Evolutionary conservation across 2,888 invertebrate species (phyloP), one percentile per base, ranked within the genome.

Genomic region (Adelphocoris suturalis): DNA sequence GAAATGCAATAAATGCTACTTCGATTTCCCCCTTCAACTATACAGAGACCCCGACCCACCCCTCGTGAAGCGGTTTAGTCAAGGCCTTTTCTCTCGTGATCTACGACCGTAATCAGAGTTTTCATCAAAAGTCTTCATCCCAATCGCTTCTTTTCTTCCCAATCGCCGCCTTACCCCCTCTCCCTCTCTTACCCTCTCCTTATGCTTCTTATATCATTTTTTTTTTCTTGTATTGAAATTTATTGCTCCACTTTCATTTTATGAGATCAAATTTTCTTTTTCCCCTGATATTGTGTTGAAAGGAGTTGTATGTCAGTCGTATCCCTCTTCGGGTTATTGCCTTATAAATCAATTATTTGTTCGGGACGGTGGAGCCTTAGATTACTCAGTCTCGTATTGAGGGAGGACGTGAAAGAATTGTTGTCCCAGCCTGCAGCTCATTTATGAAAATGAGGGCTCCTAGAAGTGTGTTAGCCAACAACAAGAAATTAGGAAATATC

Each of bases 91-190:
- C 23, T 28, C 85, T 13, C 55, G 61, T 90, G 90, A 90, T 90
- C 90, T 90, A 90, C 90, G 90, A 86, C 90, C 52, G 90, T 90
- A 90, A 90, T 90, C 90, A 90, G 90, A 90, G 90, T 90, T 90
- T 90, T 90, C 90, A 90, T 90, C 90, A 90, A 80, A 90, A 86
- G 90, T 90, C 90, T 90, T 90, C 90, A 90, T 90, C 90, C 52
- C 90, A 82, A 82, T 90, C 86, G 78, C 76, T 78, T 82, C 52
- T 76, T 86, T 68, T 55, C 52, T 76, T 78, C 88, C 48, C 76
- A 78, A 76, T 78, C 37, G 37, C 23, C 48, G 52, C 52, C 78
- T 28, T 28, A 19, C 23, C 3, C 80, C 76, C 48, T 28, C 85
- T 47, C 84, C 52, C 19, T 13, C 13, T 13, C 37, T 68, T n/a